Conservation (phyloP, 2,797 vertebrate genomes). For the Erithacus rubecula region DNA sequence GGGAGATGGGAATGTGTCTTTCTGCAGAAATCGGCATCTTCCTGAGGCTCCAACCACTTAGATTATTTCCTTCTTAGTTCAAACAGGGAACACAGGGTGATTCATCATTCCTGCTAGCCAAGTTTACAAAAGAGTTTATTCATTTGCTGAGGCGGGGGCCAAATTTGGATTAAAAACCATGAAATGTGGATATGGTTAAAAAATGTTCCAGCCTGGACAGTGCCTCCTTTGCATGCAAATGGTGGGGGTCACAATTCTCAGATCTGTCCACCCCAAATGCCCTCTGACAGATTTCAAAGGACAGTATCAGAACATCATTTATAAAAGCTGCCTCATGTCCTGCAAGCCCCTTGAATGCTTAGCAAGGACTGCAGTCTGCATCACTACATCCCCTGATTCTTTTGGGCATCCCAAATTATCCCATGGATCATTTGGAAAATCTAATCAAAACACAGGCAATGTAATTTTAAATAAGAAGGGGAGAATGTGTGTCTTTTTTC, state of each 20-base stretch:
- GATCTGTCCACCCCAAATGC: not conserved
- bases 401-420: not conserved
- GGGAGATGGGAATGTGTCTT: not conserved
- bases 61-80: not conserved
- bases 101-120: not conserved
- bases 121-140: not conserved
- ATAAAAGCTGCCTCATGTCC: not conserved
- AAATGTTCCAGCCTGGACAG: not conserved
- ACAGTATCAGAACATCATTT: not conserved
- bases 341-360: not conserved
- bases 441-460: not conserved
- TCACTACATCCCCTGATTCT: not conserved
- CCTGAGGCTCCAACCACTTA: not conserved
- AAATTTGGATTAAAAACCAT: not conserved
- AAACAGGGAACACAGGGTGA: not conserved
- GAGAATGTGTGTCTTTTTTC: not conserved
- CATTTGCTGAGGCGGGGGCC: not conserved
- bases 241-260: not conserved
- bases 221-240: not conserved
- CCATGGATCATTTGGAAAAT: not conserved
- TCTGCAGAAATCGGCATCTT: not conserved
- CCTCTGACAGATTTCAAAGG: not conserved
- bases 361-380: not conserved
- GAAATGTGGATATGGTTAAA: not conserved
- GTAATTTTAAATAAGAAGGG: not conserved